These are phyloP conservation scores for Elymnias hypermnestra DNA, from an alignment of 1,140 invertebrate genomes.

Conservation along the genomic window DNA sequence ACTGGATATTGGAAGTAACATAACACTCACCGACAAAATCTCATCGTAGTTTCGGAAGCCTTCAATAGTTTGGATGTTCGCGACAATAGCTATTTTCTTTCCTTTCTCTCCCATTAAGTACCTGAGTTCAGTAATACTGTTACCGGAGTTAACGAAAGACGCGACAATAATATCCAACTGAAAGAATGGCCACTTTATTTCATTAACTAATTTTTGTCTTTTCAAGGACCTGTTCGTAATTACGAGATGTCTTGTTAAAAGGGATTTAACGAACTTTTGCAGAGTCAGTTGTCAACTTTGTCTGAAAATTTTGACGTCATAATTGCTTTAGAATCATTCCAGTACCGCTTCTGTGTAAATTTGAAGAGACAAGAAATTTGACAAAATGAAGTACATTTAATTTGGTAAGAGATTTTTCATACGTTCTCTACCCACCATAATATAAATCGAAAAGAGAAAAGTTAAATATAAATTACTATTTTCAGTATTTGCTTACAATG, in stretches of 20 bases:
- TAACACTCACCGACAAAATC: conserved; percentile 73
- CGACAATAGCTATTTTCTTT: conserved; percentile 83
- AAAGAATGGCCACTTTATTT: conserved; percentile 34
- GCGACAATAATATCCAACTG: conserved; percentile 86
- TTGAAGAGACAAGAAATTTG: too few species aligned
- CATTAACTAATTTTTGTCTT: conserved; percentile 23
- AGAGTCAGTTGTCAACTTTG: neutral
- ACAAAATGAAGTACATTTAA: too few species aligned
- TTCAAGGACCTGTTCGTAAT: conserved; percentile 5
- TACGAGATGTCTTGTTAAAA: conserved; percentile 9
- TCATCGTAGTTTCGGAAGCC: conserved; percentile 85
- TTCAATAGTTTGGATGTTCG: conserved; percentile 87
- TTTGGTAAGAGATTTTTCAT: too few species aligned
- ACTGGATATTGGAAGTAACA: too few species aligned
- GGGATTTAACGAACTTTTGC: neutral
- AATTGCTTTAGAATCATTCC: too few species aligned
- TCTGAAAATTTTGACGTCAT: neutral
- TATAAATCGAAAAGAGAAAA: too few species aligned
- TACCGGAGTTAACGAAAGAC: conserved; percentile 85
- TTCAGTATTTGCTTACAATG: too few species aligned
- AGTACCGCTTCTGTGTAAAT: too few species aligned
- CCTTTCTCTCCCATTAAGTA: conserved; percentile 81
- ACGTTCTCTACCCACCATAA: too few species aligned
- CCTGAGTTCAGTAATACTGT: conserved; percentile 80
- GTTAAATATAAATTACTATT: too few species aligned